phyloP scores from a whole-genome alignment of 2,797 vertebrate genomes.

The Sebastes hubbsi region DNA sequence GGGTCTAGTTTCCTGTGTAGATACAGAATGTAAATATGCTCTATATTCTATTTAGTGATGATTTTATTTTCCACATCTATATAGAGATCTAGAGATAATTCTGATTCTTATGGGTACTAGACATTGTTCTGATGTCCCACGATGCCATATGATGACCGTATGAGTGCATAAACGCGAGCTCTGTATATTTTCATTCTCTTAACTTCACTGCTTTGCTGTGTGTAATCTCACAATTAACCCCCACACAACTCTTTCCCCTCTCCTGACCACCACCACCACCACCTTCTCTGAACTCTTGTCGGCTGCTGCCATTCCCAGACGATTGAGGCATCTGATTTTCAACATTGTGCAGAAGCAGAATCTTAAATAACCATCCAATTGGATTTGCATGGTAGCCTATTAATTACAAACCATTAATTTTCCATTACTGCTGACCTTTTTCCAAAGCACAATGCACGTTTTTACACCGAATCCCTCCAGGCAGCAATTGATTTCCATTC shows the following conservation, averaged over 20 bases:
- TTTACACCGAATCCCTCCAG: neutral
- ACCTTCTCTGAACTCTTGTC: conserved; percentile 23
- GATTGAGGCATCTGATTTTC: conserved; percentile 8
- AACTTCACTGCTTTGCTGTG: conserved; percentile 69
- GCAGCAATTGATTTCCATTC: neutral
- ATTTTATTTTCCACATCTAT: conserved; percentile 76
- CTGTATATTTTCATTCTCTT: conserved; percentile 58
- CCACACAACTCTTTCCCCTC: neutral
- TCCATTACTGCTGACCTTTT: neutral
- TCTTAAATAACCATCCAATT: neutral
- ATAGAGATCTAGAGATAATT: conserved; percentile 56
- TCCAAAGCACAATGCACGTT: neutral
- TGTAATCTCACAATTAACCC: conserved; percentile 63
- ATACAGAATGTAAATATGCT: conserved; percentile 78
- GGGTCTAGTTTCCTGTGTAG: conserved; percentile 60
- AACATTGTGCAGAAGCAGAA: neutral
- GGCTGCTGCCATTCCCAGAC: conserved; percentile 8
- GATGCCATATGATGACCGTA: conserved; percentile 50
- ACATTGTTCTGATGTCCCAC: conserved; percentile 37
- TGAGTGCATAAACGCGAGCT: conserved; percentile 49
- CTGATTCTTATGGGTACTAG: conserved; percentile 39
- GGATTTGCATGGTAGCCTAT: conserved; percentile 28
- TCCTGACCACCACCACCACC: conserved; percentile 24
- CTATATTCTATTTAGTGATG: conserved; percentile 67
- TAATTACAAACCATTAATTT: neutral